Percentiles rank a stretch among this genome's conserved stretches.
Conservation (phyloP, 1,140 invertebrate genomes). For the Meloidogyne exigua region DNA sequence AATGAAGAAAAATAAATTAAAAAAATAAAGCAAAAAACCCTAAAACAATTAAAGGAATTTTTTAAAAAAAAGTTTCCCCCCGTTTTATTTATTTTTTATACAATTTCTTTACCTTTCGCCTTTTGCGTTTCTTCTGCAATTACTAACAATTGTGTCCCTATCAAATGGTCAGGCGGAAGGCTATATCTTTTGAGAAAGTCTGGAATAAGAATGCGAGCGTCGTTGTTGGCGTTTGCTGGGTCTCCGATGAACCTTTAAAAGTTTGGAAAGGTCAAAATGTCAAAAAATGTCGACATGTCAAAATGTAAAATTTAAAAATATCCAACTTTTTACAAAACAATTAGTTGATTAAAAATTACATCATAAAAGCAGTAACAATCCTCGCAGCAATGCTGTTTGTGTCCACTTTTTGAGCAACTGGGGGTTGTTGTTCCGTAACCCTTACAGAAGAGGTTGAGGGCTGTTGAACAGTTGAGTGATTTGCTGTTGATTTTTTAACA, state of each 20-base stretch:
- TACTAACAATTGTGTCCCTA: neutral
- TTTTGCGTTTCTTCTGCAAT: neutral
- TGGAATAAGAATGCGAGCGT: neutral
- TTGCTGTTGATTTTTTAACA: no score
- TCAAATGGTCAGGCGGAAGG: neutral
- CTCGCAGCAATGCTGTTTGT: neutral
- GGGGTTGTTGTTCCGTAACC: neutral
- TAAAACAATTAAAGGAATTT: no score
- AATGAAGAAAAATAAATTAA: no score
- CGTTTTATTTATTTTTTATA: no score
- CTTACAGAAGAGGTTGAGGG: neutral
- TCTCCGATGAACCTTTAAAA: neutral
- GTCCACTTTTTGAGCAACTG: neutral
- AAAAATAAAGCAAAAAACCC: no score
- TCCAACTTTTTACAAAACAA: no score
- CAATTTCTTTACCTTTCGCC: neutral
- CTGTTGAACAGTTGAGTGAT: neutral
- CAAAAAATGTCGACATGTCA: no score
- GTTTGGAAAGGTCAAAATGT: neutral
- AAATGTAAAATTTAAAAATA: no score
- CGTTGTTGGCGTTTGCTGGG: neutral
- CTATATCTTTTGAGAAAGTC: constrained; percentile 1
- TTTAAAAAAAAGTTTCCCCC: neutral
- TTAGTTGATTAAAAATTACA: neutral
- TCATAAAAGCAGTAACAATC: constrained; percentile 19